Evolutionary conservation across 2,113 vertebrate genomes (phyloP).

Genomic region (Dicerorhinus sumatrensis): DNA sequence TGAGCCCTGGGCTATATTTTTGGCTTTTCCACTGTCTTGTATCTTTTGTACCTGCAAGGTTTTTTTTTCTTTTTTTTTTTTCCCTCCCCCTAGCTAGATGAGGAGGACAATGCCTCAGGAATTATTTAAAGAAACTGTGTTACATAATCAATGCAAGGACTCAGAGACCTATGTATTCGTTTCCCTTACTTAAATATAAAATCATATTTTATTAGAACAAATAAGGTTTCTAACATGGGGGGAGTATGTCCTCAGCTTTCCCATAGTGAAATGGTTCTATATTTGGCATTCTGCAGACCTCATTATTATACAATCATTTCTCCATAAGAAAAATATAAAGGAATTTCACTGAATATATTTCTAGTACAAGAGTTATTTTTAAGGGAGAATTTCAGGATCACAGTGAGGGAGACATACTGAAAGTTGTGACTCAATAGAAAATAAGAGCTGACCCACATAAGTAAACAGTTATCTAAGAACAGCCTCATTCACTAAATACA

Average conservation of each 20-base stretch:
- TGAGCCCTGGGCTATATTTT: slow-evolving; percentile 61
- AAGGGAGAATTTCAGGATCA: slow-evolving; percentile 62
- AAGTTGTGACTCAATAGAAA: slow-evolving; percentile 62
- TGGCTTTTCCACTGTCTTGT: slow-evolving; percentile 54
- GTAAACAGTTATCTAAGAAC: slow-evolving; percentile 57
- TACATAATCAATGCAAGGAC: slow-evolving; percentile 63
- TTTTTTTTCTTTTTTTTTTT: fast-evolving
- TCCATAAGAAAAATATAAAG: slow-evolving; percentile 66
- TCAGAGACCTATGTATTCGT: neutral
- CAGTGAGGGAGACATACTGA: slow-evolving; percentile 9
- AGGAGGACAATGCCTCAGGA: slow-evolving; percentile 25
- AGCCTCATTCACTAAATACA: slow-evolving; percentile 79
- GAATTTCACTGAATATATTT: slow-evolving; percentile 59
- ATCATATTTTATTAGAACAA: slow-evolving; percentile 51
- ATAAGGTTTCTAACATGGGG: slow-evolving; percentile 1
- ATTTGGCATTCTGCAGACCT: neutral
- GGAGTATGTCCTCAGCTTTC: neutral
- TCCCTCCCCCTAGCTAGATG: neutral
- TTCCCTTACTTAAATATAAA: slow-evolving; percentile 45
- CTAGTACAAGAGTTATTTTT: slow-evolving; percentile 65
- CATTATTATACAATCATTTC: slow-evolving; percentile 37
- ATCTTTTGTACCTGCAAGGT: slow-evolving; percentile 55
- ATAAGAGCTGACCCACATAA: slow-evolving; percentile 72
- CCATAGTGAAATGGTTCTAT: neutral
- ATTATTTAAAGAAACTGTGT: slow-evolving; percentile 70